These are phyloP conservation scores for Chymomyza caudatula DNA, from an alignment of 2,888 invertebrate genomes.

Conservation along the genomic window DNA sequence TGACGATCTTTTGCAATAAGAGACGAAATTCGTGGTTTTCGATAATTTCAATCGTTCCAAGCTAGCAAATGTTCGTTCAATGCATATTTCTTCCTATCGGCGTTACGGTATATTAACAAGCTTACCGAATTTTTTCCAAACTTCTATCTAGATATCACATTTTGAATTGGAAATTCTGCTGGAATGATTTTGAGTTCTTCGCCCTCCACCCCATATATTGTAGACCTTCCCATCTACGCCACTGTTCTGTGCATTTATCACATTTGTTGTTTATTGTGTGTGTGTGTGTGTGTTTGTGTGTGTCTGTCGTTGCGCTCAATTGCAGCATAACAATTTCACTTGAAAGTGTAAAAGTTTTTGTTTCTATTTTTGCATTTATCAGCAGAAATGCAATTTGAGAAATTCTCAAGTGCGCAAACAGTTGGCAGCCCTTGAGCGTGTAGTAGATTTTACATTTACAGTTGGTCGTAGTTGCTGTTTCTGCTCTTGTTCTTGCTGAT, in stretches of 20 bases:
- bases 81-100: no score
- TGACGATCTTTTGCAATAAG: no score
- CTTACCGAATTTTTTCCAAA: no score
- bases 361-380: constrained; percentile 37
- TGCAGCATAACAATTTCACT: neutral
- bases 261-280: neutral
- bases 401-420: constrained; percentile 15
- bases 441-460: constrained; percentile 30
- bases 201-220: no score
- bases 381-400: constrained; percentile 40
- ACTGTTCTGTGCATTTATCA: neutral
- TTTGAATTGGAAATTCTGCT: no score
- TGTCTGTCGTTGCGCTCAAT: neutral
- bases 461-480: constrained; percentile 1
- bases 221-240: no score
- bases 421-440: constrained; percentile 13
- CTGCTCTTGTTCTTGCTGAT: neutral
- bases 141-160: no score
- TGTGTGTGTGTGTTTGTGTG: neutral
- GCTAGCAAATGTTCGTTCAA: no score
- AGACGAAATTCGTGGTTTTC: no score
- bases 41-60: no score
- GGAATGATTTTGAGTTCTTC: no score
- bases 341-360: neutral
- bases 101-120: no score